Evolutionary conservation across 2,797 vertebrate species (phyloP).

Genomic region (Sebastes minor): DNA sequence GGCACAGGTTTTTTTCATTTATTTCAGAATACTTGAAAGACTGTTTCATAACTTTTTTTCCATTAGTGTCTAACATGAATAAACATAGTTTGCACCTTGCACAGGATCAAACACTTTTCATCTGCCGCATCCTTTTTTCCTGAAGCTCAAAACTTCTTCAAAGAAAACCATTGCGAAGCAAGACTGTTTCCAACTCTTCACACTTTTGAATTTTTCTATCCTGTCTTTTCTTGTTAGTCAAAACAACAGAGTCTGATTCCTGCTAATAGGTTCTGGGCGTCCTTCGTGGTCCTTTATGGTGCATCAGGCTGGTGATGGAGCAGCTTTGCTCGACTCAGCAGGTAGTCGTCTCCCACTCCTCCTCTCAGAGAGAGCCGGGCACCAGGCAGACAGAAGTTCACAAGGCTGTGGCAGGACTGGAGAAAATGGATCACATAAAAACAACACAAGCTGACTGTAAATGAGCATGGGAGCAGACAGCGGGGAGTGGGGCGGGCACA

Average conservation of each 20-base stretch:
- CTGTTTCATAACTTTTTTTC: slow-evolving; percentile 4
- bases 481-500: background rate
- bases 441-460: slow-evolving; percentile 63
- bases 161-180: slow-evolving; percentile 38
- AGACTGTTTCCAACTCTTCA: slow-evolving; percentile 32
- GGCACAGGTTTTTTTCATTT: background rate
- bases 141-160: slow-evolving; percentile 47
- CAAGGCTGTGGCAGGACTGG: slow-evolving; percentile 42
- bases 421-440: slow-evolving; percentile 67
- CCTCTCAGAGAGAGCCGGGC: slow-evolving; percentile 49
- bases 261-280: slow-evolving; percentile 34
- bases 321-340: slow-evolving; percentile 63
- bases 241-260: slow-evolving; percentile 51
- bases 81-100: slow-evolving; percentile 25
- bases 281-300: slow-evolving; percentile 66
- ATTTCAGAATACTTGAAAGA: background rate
- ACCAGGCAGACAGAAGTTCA: slow-evolving; percentile 24
- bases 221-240: slow-evolving; percentile 48
- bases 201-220: slow-evolving; percentile 25
- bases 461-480: slow-evolving; percentile 54
- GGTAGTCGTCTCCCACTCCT: slow-evolving; percentile 46
- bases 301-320: slow-evolving; percentile 62
- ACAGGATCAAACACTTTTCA: slow-evolving; percentile 38
- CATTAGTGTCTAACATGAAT: slow-evolving; percentile 17
- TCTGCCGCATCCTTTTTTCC: slow-evolving; percentile 21